Conservation (phyloP, 2,888 invertebrate species). For the Lasioglossum pauxillum region DNA sequence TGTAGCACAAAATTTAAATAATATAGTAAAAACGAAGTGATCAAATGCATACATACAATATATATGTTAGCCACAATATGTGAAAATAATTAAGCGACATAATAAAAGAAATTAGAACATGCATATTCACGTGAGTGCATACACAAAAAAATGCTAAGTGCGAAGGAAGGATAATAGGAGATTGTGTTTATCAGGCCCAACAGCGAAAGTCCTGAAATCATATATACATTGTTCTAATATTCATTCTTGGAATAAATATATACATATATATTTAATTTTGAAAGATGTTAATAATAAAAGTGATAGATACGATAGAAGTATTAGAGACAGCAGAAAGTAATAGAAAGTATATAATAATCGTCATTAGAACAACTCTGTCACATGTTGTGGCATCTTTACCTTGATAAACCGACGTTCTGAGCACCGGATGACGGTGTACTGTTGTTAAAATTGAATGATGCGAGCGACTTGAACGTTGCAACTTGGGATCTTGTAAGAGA, state of each 20-base stretch:
- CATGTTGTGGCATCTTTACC: conserved; percentile 71
- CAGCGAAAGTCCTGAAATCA: conserved; percentile 74
- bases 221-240: conserved; percentile 56
- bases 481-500: conserved; percentile 87
- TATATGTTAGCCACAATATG: conserved; percentile 24
- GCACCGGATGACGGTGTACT: conserved; percentile 81
- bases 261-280: neutral
- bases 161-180: conserved; percentile 73
- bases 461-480: conserved; percentile 86
- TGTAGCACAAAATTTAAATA: neutral
- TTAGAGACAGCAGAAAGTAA: neutral
- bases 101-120: conserved; percentile 15
- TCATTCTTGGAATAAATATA: conserved; percentile 5
- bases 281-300: conserved; percentile 1
- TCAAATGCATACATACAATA: neutral
- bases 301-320: neutral
- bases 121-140: conserved; percentile 33
- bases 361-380: conserved; percentile 10
- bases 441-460: conserved; percentile 86
- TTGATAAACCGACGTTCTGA: conserved; percentile 77
- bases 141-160: conserved; percentile 65
- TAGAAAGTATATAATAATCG: conserved; percentile 9
- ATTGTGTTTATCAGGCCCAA: conserved; percentile 73
- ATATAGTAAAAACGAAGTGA: neutral
- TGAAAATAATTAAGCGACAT: conserved; percentile 31